phyloP scores from a whole-genome alignment of 2,888 invertebrate species.

The Melinaea marsaeus region DNA sequence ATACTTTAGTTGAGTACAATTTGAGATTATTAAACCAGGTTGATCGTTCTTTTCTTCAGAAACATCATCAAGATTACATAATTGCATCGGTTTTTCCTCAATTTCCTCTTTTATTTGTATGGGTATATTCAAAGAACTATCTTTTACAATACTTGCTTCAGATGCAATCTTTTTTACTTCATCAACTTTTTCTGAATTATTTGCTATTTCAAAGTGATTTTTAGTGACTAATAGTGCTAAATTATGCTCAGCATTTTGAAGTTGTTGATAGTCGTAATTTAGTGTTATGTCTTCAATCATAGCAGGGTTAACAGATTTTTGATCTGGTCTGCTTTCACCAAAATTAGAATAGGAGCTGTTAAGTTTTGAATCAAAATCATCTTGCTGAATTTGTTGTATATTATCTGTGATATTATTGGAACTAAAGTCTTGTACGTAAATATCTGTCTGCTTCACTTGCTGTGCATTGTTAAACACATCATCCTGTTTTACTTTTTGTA shows the following conservation, averaged over 20 bases:
- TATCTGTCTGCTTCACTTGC: not conserved
- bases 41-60: not conserved
- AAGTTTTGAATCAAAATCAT: too few relatives aligned
- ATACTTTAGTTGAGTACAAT: constrained; percentile 15
- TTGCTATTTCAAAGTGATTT: not conserved
- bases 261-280: constrained; percentile 38
- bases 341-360: too few relatives aligned
- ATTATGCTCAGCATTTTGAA: constrained; percentile 43
- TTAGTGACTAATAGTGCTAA: constrained; percentile 26
- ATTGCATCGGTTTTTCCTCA: not conserved
- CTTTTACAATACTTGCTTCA: not conserved
- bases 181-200: not conserved
- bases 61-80: not conserved
- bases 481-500: not conserved
- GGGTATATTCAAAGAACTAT: too few relatives aligned
- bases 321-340: not conserved
- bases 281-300: not conserved
- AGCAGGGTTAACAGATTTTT: not conserved
- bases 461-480: not conserved
- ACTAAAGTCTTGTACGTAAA: not conserved
- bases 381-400: too few relatives aligned
- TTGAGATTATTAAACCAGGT: not conserved
- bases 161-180: not conserved
- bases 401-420: too few relatives aligned
- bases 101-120: not conserved